phyloP scores from a whole-genome alignment of 53 echinoderm and acorn worm species.

The Crossaster papposus region DNA sequence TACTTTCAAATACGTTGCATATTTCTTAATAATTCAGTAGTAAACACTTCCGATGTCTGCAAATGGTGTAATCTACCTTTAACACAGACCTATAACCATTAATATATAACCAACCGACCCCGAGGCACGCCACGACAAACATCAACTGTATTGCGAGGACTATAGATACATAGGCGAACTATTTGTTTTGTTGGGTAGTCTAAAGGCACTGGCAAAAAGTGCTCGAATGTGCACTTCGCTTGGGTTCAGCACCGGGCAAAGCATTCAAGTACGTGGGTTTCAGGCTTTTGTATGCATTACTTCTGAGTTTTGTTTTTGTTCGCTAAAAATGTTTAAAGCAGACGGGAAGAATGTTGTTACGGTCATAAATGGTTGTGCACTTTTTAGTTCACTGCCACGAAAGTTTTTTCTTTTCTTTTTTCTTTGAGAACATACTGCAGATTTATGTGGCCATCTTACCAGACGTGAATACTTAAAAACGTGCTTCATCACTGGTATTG shows the following conservation, averaged over 20 bases:
- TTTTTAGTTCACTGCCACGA: background rate
- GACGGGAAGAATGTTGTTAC: background rate
- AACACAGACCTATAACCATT: background rate
- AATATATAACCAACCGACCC: slow-evolving; percentile 4
- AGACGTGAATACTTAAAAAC: too few species aligned
- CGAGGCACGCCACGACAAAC: slow-evolving; percentile 1
- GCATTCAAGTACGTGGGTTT: background rate
- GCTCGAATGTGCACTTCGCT: slow-evolving; percentile 14
- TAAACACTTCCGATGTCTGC: too few species aligned
- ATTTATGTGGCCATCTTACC: too few species aligned
- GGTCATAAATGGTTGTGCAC: background rate
- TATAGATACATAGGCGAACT: background rate
- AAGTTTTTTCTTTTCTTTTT: too few species aligned
- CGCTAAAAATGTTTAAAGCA: background rate
- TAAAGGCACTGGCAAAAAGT: background rate
- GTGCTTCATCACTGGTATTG: too few species aligned
- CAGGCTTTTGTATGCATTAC: background rate
- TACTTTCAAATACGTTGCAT: too few species aligned
- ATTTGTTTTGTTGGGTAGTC: slow-evolving; percentile 4
- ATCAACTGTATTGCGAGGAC: background rate
- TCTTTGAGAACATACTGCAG: too few species aligned
- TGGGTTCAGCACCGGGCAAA: slow-evolving; percentile 33
- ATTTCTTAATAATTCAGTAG: too few species aligned
- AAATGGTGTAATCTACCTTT: background rate
- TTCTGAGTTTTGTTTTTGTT: background rate